Conservation (phyloP, 2,888 invertebrate genomes). For the Emmelina monodactyla region DNA sequence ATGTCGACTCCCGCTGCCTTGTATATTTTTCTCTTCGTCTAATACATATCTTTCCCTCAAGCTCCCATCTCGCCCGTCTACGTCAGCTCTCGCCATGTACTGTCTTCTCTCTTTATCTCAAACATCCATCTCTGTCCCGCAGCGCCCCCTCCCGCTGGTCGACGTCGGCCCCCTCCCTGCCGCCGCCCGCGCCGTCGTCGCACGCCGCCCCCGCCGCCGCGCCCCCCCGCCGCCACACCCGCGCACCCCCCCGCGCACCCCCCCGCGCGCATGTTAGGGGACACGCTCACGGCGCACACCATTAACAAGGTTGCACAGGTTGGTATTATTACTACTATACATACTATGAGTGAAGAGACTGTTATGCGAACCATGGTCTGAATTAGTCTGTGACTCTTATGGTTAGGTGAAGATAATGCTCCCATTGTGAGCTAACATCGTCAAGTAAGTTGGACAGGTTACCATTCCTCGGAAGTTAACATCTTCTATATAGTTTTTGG, state of each 20-base stretch:
- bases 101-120: background rate
- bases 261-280: slow-evolving; percentile 77
- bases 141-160: slow-evolving; percentile 58
- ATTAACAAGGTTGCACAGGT: slow-evolving; percentile 54
- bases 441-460: no score
- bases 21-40: no score
- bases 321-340: slow-evolving; percentile 20
- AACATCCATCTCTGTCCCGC: slow-evolving; percentile 18
- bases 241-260: slow-evolving; percentile 56
- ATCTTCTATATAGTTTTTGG: no score
- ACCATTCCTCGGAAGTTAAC: no score
- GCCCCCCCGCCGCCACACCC: slow-evolving; percentile 45
- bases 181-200: slow-evolving; percentile 49
- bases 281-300: slow-evolving; percentile 66
- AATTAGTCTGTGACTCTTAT: slow-evolving; percentile 4
- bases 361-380: background rate
- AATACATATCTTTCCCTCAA: no score
- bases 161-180: slow-evolving; percentile 45
- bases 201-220: slow-evolving; percentile 53
- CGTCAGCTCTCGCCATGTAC: no score
- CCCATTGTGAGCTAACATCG: no score
- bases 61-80: no score
- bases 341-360: background rate
- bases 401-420: no score
- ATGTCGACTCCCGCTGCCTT: no score